Conservation (phyloP, 2,888 invertebrate genomes). For the Standfussiana lucernea region DNA sequence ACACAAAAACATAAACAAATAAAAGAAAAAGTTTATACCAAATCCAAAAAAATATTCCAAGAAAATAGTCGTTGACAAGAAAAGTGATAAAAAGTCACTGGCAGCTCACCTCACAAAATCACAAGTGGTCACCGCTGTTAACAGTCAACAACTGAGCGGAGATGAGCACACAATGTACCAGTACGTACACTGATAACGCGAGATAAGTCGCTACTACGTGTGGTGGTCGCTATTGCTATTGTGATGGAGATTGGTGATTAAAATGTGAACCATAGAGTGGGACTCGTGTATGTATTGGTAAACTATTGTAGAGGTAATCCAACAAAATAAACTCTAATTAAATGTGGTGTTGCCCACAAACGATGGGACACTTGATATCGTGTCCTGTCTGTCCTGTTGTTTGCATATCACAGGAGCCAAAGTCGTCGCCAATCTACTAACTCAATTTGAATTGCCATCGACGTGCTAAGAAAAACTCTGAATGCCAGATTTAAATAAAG, state of each 20-base stretch:
- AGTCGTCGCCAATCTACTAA: too few species aligned
- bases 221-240: constrained; percentile 50
- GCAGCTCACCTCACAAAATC: constrained; percentile 42
- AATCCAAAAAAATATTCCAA: not conserved
- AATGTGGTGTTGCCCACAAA: too few species aligned
- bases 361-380: too few species aligned
- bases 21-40: not conserved
- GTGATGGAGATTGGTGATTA: constrained; percentile 14
- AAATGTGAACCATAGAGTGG: not conserved
- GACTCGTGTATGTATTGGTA: not conserved
- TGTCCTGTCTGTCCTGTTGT: too few species aligned
- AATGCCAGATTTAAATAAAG: too few species aligned
- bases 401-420: too few species aligned
- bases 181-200: constrained; percentile 52
- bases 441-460: too few species aligned
- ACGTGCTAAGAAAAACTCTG: too few species aligned
- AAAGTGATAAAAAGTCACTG: not conserved
- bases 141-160: constrained; percentile 49
- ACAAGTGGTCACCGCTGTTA: constrained; percentile 39
- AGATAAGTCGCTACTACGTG: constrained; percentile 43
- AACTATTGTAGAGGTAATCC: not conserved
- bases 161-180: constrained; percentile 37
- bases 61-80: not conserved
- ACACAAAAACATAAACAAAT: not conserved
- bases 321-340: not conserved